These are phyloP conservation scores for Symphodus melops DNA, from an alignment of 2,113 vertebrate species.

Conservation along the genomic window DNA sequence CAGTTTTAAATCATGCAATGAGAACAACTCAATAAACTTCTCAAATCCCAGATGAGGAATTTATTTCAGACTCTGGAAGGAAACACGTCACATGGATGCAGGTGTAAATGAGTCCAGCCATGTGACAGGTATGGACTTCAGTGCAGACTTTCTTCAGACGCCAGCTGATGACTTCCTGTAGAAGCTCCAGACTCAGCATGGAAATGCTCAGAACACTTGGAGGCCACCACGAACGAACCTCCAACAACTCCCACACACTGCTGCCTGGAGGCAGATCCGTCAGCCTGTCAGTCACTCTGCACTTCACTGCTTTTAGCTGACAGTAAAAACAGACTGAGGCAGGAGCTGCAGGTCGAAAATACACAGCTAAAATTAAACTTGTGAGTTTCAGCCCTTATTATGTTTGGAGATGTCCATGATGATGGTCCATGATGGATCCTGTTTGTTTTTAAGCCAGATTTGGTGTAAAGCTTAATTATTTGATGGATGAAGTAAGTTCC, in stretches of 20 bases:
- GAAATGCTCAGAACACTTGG: neutral
- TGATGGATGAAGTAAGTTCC: too few species aligned
- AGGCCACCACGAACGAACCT: neutral
- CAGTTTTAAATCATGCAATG: neutral
- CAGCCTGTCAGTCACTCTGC: constrained; percentile 44
- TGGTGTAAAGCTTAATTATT: too few species aligned
- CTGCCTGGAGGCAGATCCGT: constrained; percentile 45
- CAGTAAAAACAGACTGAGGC: neutral
- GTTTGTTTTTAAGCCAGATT: too few species aligned
- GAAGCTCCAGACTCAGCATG: neutral
- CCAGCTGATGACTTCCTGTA: constrained; percentile 38
- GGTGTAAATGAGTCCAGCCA: neutral
- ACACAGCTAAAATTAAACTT: neutral
- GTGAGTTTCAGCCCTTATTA: neutral
- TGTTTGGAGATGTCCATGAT: neutral
- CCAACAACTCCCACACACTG: constrained; percentile 23
- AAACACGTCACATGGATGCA: neutral
- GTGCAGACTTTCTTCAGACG: neutral
- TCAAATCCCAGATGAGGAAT: neutral
- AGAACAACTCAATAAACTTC: neutral
- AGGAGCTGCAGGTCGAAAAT: neutral
- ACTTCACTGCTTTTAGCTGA: neutral
- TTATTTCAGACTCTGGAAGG: neutral
- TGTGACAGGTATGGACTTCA: neutral
- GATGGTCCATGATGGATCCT: too few species aligned